phyloP scores from a whole-genome alignment of 92 coral and sea anemone genomes.

The Heteractis magnifica region DNA sequence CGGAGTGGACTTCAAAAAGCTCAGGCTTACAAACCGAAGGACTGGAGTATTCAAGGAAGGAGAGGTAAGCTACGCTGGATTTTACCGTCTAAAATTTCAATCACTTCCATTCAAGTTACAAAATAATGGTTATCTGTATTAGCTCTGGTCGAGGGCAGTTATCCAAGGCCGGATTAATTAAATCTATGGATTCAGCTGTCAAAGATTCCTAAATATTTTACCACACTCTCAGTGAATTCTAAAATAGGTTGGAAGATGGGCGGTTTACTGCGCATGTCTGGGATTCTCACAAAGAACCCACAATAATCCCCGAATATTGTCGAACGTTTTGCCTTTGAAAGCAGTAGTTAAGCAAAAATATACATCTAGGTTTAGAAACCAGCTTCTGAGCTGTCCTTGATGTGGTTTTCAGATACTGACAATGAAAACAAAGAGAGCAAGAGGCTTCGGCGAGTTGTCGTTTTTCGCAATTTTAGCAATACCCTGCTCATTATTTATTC shows the following conservation, averaged over 20 bases:
- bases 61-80: conserved; percentile 49
- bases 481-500: conserved; percentile 69
- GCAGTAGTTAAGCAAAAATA: not conserved
- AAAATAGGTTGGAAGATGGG: not conserved
- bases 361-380: not conserved
- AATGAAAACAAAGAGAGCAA: conserved; percentile 11
- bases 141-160: conserved; percentile 1
- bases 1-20: conserved; percentile 85
- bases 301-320: not conserved
- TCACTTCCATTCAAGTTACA: not conserved
- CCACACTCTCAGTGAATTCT: not conserved
- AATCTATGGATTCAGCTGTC: conserved; percentile 20
- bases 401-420: conserved; percentile 39
- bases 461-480: conserved; percentile 45
- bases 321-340: conserved; percentile 1
- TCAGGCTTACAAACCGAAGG: conserved; percentile 73
- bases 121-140: not conserved
- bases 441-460: conserved; percentile 55
- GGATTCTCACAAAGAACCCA: conserved; percentile 1
- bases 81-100: not conserved
- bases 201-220: not conserved
- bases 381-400: not conserved
- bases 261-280: conserved; percentile 8
- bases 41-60: conserved; percentile 74
- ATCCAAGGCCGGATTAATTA: not conserved